Evolutionary conservation across 2,113 vertebrate genomes (phyloP).

Genomic region (Oncorhynchus clarkii): DNA sequence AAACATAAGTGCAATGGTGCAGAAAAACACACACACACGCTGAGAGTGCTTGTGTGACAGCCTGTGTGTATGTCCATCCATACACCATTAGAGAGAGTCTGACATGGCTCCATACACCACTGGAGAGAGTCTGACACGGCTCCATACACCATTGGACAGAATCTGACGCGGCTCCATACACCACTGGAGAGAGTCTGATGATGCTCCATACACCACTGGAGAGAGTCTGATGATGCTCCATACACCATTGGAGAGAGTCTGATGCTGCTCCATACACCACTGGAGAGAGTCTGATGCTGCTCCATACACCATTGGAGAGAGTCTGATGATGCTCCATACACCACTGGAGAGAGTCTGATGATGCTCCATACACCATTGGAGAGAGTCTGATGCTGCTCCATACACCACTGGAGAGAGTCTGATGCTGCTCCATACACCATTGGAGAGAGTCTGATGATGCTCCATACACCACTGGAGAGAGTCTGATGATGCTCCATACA

Average conservation of each 20-base stretch:
- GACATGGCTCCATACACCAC: too few relatives aligned
- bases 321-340: background rate
- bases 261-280: too few relatives aligned
- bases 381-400: background rate
- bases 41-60: slow-evolving; percentile 1
- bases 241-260: background rate
- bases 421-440: too few relatives aligned
- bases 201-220: too few relatives aligned
- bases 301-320: too few relatives aligned
- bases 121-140: background rate
- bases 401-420: too few relatives aligned
- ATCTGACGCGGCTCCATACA: background rate
- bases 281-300: background rate
- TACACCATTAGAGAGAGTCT: background rate
- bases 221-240: background rate
- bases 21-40: slow-evolving; percentile 9
- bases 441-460: background rate
- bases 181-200: background rate
- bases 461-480: too few relatives aligned
- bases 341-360: background rate
- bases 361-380: too few relatives aligned
- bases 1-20: slow-evolving; percentile 3
- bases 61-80: background rate
- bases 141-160: too few relatives aligned
- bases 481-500: background rate